Percentiles rank a stretch among this genome's conserved stretches.
phyloP scores from a whole-genome alignment of 2,797 vertebrate species.

The Lepilemur ruficaudatus region DNA sequence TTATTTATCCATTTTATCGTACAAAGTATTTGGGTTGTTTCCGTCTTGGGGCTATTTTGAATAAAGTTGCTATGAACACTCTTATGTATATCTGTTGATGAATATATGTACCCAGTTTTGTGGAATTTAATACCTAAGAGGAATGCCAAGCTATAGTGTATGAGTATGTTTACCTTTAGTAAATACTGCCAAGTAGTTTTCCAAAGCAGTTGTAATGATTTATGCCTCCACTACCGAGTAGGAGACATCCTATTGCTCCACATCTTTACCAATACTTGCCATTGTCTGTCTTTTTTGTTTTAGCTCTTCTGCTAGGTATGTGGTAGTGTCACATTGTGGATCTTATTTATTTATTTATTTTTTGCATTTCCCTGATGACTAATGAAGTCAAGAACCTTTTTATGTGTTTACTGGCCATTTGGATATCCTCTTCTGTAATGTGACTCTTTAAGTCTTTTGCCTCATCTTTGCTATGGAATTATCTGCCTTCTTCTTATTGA shows the following conservation, averaged over 20 bases:
- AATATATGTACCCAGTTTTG: neutral
- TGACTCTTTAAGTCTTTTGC: neutral
- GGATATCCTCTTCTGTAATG: neutral
- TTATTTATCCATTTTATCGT: neutral
- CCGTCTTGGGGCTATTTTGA: neutral
- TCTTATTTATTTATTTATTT: neutral
- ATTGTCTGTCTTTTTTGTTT: conserved; percentile 14
- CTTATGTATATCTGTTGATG: neutral
- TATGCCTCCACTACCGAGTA: neutral
- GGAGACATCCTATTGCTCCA: neutral
- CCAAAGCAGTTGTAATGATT: neutral
- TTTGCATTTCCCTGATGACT: neutral
- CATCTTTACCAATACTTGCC: neutral
- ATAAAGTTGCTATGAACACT: neutral
- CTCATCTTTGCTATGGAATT: conserved; percentile 16
- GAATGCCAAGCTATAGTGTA: neutral
- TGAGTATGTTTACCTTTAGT: neutral
- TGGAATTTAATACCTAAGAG: neutral
- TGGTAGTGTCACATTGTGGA: neutral
- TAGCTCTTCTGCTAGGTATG: neutral
- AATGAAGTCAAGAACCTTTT: neutral
- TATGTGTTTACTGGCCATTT: neutral
- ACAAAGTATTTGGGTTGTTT: neutral
- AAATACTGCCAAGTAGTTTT: neutral
- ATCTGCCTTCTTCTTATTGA: conserved; percentile 10